phyloP scores from a whole-genome alignment of 1,140 invertebrate species.

The Drosophila miranda region DNA sequence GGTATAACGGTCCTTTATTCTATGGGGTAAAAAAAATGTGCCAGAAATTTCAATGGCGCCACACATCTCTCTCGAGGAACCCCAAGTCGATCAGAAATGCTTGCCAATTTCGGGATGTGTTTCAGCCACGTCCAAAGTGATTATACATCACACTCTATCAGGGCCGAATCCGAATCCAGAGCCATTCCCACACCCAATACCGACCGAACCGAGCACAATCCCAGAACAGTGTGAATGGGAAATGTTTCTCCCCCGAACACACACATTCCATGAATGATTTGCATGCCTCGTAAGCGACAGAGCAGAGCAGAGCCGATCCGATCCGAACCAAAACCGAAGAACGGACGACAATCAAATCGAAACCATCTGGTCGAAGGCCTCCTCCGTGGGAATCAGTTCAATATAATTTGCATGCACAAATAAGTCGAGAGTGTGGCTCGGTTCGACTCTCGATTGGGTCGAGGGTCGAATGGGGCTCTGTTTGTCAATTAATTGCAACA shows the following conservation, averaged over 20 bases:
- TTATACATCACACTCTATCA: slow-evolving; percentile 43
- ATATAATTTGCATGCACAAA: slow-evolving; percentile 74
- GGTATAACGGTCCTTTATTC: no score
- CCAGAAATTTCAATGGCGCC: slow-evolving; percentile 20
- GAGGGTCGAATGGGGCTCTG: slow-evolving; percentile 46
- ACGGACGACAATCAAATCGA: slow-evolving; percentile 71
- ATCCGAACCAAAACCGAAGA: slow-evolving; percentile 45
- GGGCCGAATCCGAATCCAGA: slow-evolving; percentile 7
- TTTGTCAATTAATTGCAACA: slow-evolving; percentile 78
- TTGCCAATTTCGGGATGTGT: slow-evolving; percentile 37
- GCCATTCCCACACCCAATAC: slow-evolving; percentile 31
- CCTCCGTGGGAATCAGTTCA: slow-evolving; percentile 79
- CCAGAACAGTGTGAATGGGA: slow-evolving; percentile 50
- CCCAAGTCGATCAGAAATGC: not conserved
- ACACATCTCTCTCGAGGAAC: slow-evolving; percentile 1
- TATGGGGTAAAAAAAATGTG: no score
- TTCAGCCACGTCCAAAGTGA: slow-evolving; percentile 36
- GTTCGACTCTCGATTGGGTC: slow-evolving; percentile 32
- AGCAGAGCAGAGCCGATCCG: slow-evolving; percentile 31
- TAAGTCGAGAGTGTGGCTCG: slow-evolving; percentile 48
- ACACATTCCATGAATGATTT: slow-evolving; percentile 73
- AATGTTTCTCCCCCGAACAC: slow-evolving; percentile 42
- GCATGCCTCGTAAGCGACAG: slow-evolving; percentile 48
- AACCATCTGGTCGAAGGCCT: slow-evolving; percentile 65
- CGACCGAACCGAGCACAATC: not conserved